A percentile compares a stretch with the other conserved stretches of the same genome.
Conservation (phyloP, 2,888 invertebrate species). For the Rhingia campestris region DNA sequence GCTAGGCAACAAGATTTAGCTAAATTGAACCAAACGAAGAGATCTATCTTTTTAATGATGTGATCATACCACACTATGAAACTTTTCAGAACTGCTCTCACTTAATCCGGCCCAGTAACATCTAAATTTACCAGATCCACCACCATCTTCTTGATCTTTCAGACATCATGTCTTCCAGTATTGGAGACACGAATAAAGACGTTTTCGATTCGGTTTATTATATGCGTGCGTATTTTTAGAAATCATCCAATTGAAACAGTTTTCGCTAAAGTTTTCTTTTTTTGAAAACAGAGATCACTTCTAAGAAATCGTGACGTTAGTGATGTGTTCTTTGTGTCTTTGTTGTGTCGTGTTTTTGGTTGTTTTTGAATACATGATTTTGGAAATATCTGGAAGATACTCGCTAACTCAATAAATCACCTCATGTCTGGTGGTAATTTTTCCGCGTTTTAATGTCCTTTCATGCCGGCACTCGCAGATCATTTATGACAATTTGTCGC, state of each 20-base stretch:
- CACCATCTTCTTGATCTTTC: slow-evolving; percentile 29
- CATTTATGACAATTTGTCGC: not conserved
- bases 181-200: slow-evolving; percentile 47
- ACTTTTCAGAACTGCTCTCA: not conserved
- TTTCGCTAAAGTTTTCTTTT: slow-evolving; percentile 7
- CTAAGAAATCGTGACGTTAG: slow-evolving; percentile 19
- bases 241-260: slow-evolving; percentile 33
- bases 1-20: too few species aligned
- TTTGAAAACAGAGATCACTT: slow-evolving; percentile 2
- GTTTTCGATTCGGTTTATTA: not conserved
- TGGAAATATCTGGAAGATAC: slow-evolving; percentile 2
- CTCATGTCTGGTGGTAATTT: slow-evolving; percentile 6
- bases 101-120: slow-evolving; percentile 5
- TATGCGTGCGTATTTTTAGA: slow-evolving; percentile 47
- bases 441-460: slow-evolving; percentile 16
- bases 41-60: not conserved
- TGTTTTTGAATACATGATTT: not conserved
- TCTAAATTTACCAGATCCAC: slow-evolving; percentile 33
- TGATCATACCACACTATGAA: not conserved
- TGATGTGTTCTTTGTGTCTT: slow-evolving; percentile 20
- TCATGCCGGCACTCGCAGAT: not conserved
- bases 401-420: slow-evolving; percentile 25
- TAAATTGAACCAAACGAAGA: too few species aligned
- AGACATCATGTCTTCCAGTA: slow-evolving; percentile 59
- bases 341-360: slow-evolving; percentile 11